Percentiles rank a stretch among this genome's conserved stretches.
Conservation (phyloP, 2,113 vertebrate species). For the Accipiter virgatus region DNA sequence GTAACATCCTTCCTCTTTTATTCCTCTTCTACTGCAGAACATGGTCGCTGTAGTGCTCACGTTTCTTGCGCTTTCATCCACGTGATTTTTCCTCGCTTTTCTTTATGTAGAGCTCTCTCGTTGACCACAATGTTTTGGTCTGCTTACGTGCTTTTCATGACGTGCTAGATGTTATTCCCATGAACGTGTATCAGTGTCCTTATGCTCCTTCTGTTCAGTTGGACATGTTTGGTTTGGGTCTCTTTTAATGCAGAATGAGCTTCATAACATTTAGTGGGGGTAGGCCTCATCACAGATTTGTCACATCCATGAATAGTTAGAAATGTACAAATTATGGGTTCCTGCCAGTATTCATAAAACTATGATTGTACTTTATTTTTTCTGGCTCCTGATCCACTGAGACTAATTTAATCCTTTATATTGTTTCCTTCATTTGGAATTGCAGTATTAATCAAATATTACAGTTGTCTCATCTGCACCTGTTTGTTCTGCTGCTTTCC, state of each 20-base stretch:
- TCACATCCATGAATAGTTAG: background rate
- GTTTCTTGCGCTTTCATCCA: background rate
- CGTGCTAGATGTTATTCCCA: background rate
- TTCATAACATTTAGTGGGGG: background rate
- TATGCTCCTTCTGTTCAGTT: background rate
- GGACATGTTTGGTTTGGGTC: too few species aligned
- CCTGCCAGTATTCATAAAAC: background rate
- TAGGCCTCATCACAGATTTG: background rate
- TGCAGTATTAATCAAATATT: background rate
- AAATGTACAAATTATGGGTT: background rate
- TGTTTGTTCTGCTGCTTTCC: background rate
- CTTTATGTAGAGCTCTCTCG: background rate
- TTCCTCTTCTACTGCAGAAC: background rate
- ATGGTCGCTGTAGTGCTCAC: background rate
- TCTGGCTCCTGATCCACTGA: background rate
- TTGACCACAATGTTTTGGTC: background rate
- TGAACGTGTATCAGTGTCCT: fast-evolving
- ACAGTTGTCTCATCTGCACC: background rate
- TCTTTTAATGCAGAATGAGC: background rate
- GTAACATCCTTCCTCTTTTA: background rate
- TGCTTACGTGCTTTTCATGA: background rate
- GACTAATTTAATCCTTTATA: background rate
- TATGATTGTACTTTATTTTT: background rate
- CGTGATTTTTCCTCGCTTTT: background rate
- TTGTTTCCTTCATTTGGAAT: background rate